Evolutionary conservation across 2,888 invertebrate species (phyloP).

Genomic region (Tachina fera): DNA sequence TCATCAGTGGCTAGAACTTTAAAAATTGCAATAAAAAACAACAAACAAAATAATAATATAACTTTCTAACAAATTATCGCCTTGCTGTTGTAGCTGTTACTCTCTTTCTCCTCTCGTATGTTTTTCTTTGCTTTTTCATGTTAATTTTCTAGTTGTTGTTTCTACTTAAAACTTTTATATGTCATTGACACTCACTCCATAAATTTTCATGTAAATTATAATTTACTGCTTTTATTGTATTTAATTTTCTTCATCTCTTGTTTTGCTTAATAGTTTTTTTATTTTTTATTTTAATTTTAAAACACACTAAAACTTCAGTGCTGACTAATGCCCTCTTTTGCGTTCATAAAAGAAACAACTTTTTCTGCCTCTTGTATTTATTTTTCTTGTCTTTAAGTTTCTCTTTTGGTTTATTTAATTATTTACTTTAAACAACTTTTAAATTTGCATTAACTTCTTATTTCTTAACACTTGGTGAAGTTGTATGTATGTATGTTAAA

Average conservation of each 20-base stretch:
- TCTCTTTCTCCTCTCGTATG: not conserved
- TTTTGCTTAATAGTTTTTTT: conserved; percentile 26
- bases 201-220: conserved; percentile 60
- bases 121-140: not conserved
- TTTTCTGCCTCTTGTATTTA: conserved; percentile 39
- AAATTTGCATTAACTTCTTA: conserved; percentile 55
- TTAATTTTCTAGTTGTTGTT: conserved; percentile 1
- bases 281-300: not conserved
- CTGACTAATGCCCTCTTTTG: conserved; percentile 66
- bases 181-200: conserved; percentile 60
- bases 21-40: not conserved
- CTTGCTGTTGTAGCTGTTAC: not conserved
- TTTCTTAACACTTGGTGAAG: conserved; percentile 42
- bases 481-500: conserved; percentile 58
- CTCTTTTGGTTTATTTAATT: conserved; percentile 54
- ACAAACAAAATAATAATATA: not conserved
- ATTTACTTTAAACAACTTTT: conserved; percentile 2
- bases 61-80: conserved; percentile 22
- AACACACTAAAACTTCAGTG: conserved; percentile 16
- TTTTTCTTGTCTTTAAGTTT: conserved; percentile 48
- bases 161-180: conserved; percentile 51
- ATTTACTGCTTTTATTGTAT: conserved; percentile 46
- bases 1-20: too few relatives aligned
- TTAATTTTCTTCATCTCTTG: conserved; percentile 20
- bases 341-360: conserved; percentile 30